Conservation (phyloP, 2,888 invertebrate species). For the Monopis laevigella region DNA sequence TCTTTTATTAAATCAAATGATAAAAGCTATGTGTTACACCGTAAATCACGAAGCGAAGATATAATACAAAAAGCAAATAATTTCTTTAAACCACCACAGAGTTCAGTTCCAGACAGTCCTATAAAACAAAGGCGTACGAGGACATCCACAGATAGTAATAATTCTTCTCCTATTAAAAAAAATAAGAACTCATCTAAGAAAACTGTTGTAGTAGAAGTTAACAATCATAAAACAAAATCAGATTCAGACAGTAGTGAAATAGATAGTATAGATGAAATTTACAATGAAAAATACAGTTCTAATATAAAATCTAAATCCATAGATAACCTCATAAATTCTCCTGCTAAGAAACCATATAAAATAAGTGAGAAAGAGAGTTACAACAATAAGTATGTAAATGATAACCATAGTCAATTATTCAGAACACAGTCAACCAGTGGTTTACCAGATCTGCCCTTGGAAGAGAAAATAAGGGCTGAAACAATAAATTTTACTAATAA, state of each 20-base stretch:
- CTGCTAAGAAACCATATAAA: conserved; percentile 40
- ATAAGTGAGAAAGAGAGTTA: conserved; percentile 28
- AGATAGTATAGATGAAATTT: conserved; percentile 4
- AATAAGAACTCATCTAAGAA: conserved; percentile 11
- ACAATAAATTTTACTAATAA: neutral
- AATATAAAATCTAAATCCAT: conserved; percentile 30
- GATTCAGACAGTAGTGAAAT: conserved; percentile 1
- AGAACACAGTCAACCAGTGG: conserved; percentile 36
- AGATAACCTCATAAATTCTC: conserved; percentile 45
- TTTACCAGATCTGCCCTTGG: conserved; percentile 23
- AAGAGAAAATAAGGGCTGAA: conserved; percentile 2
- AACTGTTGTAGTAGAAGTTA: conserved; percentile 12
- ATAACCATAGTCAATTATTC: conserved; percentile 24
- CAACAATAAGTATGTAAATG: conserved; percentile 25
- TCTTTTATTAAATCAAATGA: conserved; percentile 56
- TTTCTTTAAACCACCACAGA: conserved; percentile 42
- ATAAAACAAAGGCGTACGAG: conserved; percentile 18
- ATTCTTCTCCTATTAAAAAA: neutral
- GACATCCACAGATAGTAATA: conserved; percentile 12
- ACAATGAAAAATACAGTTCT: no score
- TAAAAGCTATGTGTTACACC: conserved; percentile 27
- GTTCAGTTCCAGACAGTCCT: conserved; percentile 36
- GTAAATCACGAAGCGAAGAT: conserved; percentile 28
- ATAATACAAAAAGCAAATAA: conserved; percentile 38
- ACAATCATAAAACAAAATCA: conserved; percentile 4